Evolutionary conservation across 92 coral and sea anemone species (phyloP).

Genomic region (Porites rus): DNA sequence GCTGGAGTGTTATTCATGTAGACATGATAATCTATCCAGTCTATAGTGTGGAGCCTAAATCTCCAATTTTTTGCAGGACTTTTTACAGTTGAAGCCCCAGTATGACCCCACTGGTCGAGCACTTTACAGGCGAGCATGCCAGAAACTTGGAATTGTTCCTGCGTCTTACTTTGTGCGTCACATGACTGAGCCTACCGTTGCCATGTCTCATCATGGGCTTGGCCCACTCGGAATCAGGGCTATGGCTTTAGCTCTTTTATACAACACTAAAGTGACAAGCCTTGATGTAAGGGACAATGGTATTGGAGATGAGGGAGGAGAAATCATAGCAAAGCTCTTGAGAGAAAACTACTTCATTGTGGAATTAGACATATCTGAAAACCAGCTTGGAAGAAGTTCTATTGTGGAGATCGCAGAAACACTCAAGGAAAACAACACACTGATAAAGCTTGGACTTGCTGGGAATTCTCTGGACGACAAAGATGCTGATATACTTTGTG

Average conservation of each 20-base stretch:
- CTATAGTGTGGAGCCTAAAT: too few species aligned
- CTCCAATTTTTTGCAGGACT: slow-evolving; percentile 3
- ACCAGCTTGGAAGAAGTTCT: slow-evolving; percentile 70
- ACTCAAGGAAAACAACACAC: slow-evolving; percentile 69
- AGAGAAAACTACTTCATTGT: slow-evolving; percentile 89
- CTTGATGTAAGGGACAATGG: slow-evolving; percentile 90
- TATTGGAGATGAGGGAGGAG: slow-evolving; percentile 89
- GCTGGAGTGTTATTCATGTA: too few species aligned
- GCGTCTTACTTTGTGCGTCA: slow-evolving; percentile 92
- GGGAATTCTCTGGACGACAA: slow-evolving; percentile 79
- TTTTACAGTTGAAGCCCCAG: slow-evolving; percentile 66
- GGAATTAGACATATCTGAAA: slow-evolving; percentile 85
- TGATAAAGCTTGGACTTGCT: slow-evolving; percentile 75
- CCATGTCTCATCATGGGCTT: slow-evolving; percentile 94
- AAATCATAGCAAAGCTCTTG: slow-evolving; percentile 77
- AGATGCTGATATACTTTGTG: slow-evolving; percentile 73
- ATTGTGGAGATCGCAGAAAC: slow-evolving; percentile 77
- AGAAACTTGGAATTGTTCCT: slow-evolving; percentile 89
- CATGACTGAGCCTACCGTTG: slow-evolving; percentile 82
- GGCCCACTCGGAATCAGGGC: slow-evolving; percentile 88
- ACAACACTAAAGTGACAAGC: slow-evolving; percentile 83
- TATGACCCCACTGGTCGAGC: slow-evolving; percentile 86
- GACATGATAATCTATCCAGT: too few species aligned
- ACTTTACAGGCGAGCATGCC: slow-evolving; percentile 82
- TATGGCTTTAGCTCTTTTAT: slow-evolving; percentile 75